Percentiles rank a stretch among this genome's conserved stretches.
phyloP scores from a whole-genome alignment of 2,797 vertebrate genomes.

The Sardinella longiceps region DNA sequence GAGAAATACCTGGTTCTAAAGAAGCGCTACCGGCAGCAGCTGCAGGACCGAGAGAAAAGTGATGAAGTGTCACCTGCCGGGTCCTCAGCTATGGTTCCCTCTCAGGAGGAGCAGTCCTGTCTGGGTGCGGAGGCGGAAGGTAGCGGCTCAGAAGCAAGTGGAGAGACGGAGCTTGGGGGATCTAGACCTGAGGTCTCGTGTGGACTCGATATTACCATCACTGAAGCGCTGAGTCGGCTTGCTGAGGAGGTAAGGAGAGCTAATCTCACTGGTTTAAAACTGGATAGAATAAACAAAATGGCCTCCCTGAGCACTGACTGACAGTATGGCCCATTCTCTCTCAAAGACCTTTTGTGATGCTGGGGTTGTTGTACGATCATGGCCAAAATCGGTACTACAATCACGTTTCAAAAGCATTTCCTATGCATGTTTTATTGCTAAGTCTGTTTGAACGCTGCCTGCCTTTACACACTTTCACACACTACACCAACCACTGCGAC shows the following conservation, averaged over 20 bases:
- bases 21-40: slow-evolving; percentile 75
- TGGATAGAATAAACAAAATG: neutral
- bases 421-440: too few relatives aligned
- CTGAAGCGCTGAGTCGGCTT: slow-evolving; percentile 37
- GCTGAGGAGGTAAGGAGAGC: neutral
- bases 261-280: neutral
- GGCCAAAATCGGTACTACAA: too few relatives aligned
- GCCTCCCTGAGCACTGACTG: neutral
- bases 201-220: slow-evolving; percentile 54
- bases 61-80: neutral
- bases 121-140: slow-evolving; percentile 6
- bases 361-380: too few relatives aligned
- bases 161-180: neutral
- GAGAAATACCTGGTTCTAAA: slow-evolving; percentile 79
- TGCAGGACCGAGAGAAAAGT: slow-evolving; percentile 60
- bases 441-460: too few relatives aligned
- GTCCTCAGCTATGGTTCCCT: neutral
- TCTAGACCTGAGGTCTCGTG: slow-evolving; percentile 48
- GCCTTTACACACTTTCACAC: too few relatives aligned
- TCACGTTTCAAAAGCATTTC: too few relatives aligned
- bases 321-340: neutral
- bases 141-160: neutral
- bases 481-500: too few relatives aligned
- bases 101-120: neutral
- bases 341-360: neutral